phyloP scores from a whole-genome alignment of 2,888 invertebrate species.

The Thymelicus sylvestris region DNA sequence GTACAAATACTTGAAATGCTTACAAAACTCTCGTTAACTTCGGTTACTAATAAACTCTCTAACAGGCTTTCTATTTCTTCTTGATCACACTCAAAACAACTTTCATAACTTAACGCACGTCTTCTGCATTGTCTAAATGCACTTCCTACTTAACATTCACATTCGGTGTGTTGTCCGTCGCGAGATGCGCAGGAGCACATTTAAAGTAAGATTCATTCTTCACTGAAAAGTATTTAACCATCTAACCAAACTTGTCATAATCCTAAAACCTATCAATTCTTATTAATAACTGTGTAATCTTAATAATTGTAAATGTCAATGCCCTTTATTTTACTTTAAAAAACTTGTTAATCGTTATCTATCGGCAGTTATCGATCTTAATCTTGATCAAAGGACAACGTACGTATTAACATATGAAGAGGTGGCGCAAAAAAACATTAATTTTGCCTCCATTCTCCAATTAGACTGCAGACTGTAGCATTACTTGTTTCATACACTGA shows the following conservation, averaged over 20 bases:
- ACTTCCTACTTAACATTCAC: constrained; percentile 18
- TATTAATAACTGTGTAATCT: background rate
- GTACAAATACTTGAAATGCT: constrained; percentile 32
- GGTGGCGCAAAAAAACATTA: background rate
- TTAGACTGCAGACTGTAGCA: constrained; percentile 21
- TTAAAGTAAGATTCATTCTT: background rate
- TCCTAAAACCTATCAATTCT: background rate
- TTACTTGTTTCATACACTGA: constrained; percentile 13
- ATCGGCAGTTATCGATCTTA: background rate
- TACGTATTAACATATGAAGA: background rate
- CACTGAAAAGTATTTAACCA: background rate
- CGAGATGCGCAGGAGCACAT: constrained; percentile 20
- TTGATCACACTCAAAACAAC: constrained; percentile 26
- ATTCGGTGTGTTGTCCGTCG: background rate
- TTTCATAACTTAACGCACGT: constrained; percentile 30
- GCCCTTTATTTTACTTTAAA: constrained; percentile 9
- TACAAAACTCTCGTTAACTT: constrained; percentile 14
- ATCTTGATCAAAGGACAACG: background rate
- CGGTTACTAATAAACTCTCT: constrained; percentile 24
- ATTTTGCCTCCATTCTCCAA: constrained; percentile 10
- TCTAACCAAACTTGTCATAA: background rate
- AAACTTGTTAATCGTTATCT: background rate
- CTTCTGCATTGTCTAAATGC: constrained; percentile 22
- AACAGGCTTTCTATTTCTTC: constrained; percentile 29
- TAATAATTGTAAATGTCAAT: constrained; percentile 10